Evolutionary conservation across 2,888 invertebrate species (phyloP).

Genomic region (Xestia c-nigrum): DNA sequence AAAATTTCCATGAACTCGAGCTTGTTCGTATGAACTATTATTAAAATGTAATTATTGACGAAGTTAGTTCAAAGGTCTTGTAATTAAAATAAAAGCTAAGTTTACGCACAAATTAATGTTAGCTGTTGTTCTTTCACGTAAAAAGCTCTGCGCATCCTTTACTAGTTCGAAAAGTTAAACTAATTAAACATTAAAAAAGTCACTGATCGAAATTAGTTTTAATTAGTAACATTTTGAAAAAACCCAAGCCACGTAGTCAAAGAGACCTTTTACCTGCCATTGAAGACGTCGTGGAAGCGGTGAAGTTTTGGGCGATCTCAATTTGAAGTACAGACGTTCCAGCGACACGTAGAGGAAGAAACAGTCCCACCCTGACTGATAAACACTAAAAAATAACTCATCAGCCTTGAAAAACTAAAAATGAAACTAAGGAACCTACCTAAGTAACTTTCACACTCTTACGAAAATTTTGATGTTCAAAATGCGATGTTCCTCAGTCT

Average conservation of each 20-base stretch:
- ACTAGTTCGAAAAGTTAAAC: conserved; percentile 13
- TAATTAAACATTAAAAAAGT: conserved; percentile 2
- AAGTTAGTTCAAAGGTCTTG: conserved; percentile 6
- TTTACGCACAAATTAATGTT: conserved; percentile 14
- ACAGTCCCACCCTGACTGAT: neutral
- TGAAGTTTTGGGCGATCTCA: neutral
- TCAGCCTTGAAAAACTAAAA: neutral
- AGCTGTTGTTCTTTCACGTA: conserved; percentile 3
- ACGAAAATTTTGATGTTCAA: neutral
- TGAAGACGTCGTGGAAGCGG: neutral
- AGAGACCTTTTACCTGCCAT: neutral
- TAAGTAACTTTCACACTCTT: neutral
- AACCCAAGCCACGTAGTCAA: neutral
- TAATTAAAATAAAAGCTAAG: conserved; percentile 40
- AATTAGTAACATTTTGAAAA: neutral
- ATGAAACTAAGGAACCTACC: neutral
- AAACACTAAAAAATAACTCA: neutral
- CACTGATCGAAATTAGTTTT: neutral
- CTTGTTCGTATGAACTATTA: conserved; percentile 25
- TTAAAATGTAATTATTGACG: conserved; percentile 15
- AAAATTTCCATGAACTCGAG: neutral
- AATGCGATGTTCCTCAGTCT: neutral
- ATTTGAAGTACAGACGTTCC: neutral
- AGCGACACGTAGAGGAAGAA: neutral
- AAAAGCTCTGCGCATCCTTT: neutral